These are phyloP conservation scores for Hirundichthys speculiger DNA, from an alignment of 2,113 vertebrate species.

Conservation along the genomic window DNA sequence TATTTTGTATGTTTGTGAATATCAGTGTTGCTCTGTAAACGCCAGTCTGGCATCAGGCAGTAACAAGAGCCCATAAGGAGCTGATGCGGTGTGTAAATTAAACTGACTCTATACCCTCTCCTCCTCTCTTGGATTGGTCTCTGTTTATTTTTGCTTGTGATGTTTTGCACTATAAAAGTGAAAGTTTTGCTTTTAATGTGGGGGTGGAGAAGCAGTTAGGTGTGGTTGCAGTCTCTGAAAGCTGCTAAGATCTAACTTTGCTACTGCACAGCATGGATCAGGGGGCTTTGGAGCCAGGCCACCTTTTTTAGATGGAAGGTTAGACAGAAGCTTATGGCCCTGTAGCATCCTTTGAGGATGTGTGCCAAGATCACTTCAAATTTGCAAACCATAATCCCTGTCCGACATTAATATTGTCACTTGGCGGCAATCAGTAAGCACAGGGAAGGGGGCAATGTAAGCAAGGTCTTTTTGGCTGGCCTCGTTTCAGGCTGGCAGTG, in stretches of 20 bases:
- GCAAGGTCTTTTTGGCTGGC: constrained; percentile 74
- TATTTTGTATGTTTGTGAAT: constrained; percentile 82
- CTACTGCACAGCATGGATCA: constrained; percentile 63
- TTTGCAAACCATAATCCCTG: constrained; percentile 76
- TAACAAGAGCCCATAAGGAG: constrained; percentile 82
- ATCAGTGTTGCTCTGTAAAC: constrained; percentile 79
- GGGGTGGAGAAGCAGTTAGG: constrained; percentile 14
- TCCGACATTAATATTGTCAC: constrained; percentile 81
- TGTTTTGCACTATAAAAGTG: constrained; percentile 34
- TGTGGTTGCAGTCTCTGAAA: constrained; percentile 57
- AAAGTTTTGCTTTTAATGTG: constrained; percentile 42
- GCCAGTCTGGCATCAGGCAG: constrained; percentile 85
- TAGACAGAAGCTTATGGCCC: constrained; percentile 54
- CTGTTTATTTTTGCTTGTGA: constrained; percentile 7
- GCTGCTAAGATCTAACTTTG: constrained; percentile 67
- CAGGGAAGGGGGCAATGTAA: constrained; percentile 45
- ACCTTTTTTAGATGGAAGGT: constrained; percentile 57
- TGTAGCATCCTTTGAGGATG: constrained; percentile 46
- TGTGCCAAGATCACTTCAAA: constrained; percentile 73
- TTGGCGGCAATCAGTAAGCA: constrained; percentile 57
- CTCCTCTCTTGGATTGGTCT: constrained; percentile 20
- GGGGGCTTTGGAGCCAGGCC: constrained; percentile 56
- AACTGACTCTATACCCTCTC: constrained; percentile 32
- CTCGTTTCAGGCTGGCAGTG: constrained; percentile 75
- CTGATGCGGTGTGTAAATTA: constrained; percentile 79